These are phyloP conservation scores for Epirrhoe alternata DNA, from an alignment of 2,888 invertebrate genomes.

Conservation along the genomic window DNA sequence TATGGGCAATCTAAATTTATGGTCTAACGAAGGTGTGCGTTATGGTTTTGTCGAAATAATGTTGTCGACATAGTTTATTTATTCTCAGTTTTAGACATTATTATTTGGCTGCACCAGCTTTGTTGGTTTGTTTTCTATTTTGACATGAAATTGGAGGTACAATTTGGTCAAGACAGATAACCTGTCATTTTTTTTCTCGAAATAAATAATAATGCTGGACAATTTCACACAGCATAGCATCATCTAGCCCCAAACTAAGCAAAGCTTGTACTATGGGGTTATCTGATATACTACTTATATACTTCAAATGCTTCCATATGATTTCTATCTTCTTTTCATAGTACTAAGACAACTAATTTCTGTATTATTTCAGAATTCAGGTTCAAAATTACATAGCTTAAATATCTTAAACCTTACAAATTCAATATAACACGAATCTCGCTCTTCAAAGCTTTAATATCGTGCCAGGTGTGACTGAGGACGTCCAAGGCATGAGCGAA, in stretches of 20 bases:
- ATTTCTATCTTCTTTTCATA: too few species aligned
- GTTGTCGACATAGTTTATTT: background rate
- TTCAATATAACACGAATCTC: slow-evolving; percentile 52
- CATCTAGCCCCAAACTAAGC: too few species aligned
- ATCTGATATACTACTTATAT: too few species aligned
- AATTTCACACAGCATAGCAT: too few species aligned
- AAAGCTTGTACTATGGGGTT: too few species aligned
- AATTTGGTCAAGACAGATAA: too few species aligned
- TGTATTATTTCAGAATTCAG: background rate
- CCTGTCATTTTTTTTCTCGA: too few species aligned
- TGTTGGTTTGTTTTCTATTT: too few species aligned
- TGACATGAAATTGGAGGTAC: too few species aligned
- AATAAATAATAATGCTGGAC: too few species aligned
- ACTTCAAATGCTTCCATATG: too few species aligned
- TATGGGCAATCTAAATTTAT: slow-evolving; percentile 34
- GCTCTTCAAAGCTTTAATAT: slow-evolving; percentile 60
- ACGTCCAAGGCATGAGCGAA: slow-evolving; percentile 31
- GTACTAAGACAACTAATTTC: background rate
- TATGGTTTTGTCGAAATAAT: background rate
- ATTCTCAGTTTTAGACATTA: background rate
- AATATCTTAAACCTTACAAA: slow-evolving; percentile 37
- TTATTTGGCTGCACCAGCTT: too few species aligned
- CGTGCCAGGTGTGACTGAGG: slow-evolving; percentile 53
- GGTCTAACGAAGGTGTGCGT: slow-evolving; percentile 19
- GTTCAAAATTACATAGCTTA: background rate